Percentiles rank a stretch among this genome's conserved stretches.
Conservation (phyloP, 2,113 vertebrate species). For the Anoplopoma fimbria region DNA sequence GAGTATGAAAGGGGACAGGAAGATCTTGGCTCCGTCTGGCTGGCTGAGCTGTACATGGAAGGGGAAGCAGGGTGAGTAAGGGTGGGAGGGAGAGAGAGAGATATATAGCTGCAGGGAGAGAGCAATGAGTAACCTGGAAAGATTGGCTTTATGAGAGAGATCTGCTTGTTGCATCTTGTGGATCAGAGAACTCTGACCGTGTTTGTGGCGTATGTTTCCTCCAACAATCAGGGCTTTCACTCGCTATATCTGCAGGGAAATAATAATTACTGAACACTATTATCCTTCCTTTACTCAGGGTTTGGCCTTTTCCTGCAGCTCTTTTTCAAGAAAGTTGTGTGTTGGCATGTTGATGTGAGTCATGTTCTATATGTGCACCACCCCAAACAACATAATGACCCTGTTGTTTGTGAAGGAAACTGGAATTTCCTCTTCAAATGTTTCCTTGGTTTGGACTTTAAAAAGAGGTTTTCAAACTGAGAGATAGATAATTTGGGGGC, state of each 20-base stretch:
- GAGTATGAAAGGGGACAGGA: conserved; percentile 82
- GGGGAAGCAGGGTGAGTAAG: conserved; percentile 73
- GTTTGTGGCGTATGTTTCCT: neutral
- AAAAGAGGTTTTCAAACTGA: neutral
- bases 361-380: neutral
- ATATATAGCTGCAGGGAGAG: conserved; percentile 16
- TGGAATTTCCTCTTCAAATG: neutral
- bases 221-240: conserved; percentile 11
- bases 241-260: neutral
- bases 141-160: conserved; percentile 5
- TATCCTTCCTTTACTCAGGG: neutral
- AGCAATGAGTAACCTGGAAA: conserved; percentile 40
- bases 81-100: conserved; percentile 40
- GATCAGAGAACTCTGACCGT: conserved; percentile 5
- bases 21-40: conserved; percentile 82
- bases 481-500: too few species aligned
- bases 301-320: conserved; percentile 28
- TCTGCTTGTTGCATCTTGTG: conserved; percentile 40
- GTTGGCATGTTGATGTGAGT: conserved; percentile 22
- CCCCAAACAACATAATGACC: conserved; percentile 31
- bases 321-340: conserved; percentile 8
- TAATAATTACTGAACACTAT: conserved; percentile 8
- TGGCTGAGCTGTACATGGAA: conserved; percentile 82
- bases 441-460: neutral
- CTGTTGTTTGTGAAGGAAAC: conserved; percentile 36